phyloP scores from a whole-genome alignment of 2,113 vertebrate species.

The Phainopepla nitens region DNA sequence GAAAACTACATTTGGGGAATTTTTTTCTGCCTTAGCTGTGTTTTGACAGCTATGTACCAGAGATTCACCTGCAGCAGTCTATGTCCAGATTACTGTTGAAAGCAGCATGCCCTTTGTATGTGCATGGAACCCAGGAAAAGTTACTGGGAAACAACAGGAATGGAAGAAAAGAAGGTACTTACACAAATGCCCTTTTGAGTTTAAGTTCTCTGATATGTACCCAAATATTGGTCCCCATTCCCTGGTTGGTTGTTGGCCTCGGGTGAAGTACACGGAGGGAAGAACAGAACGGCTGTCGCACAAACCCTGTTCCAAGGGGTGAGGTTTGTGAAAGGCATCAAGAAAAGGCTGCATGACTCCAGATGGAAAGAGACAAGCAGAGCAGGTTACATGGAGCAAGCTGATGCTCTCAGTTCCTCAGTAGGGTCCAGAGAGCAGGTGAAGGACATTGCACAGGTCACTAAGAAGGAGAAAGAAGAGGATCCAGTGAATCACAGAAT shows the following conservation, averaged over 20 bases:
- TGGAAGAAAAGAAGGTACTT: neutral
- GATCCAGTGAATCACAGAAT: neutral
- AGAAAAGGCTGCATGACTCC: neutral
- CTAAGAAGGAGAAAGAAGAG: neutral
- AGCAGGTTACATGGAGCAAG: neutral
- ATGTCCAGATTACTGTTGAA: neutral
- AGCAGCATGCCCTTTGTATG: neutral
- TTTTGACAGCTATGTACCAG: neutral
- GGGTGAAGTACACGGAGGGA: accelerated
- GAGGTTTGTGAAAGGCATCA: neutral
- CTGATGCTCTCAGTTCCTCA: neutral
- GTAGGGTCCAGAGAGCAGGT: neutral
- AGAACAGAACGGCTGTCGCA: neutral
- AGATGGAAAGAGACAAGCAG: neutral
- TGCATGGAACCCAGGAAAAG: neutral
- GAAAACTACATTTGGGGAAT: neutral
- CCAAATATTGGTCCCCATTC: neutral
- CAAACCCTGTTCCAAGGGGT: accelerated
- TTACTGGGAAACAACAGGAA: neutral
- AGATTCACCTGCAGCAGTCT: neutral
- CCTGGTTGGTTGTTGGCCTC: neutral
- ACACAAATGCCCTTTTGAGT: neutral
- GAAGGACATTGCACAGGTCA: neutral
- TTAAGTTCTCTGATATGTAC: too few species aligned
- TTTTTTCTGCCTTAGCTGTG: neutral